A percentile compares a stretch with the other conserved stretches of the same genome.
phyloP scores from a whole-genome alignment of 1,140 invertebrate species.

The Aphis gossypii region DNA sequence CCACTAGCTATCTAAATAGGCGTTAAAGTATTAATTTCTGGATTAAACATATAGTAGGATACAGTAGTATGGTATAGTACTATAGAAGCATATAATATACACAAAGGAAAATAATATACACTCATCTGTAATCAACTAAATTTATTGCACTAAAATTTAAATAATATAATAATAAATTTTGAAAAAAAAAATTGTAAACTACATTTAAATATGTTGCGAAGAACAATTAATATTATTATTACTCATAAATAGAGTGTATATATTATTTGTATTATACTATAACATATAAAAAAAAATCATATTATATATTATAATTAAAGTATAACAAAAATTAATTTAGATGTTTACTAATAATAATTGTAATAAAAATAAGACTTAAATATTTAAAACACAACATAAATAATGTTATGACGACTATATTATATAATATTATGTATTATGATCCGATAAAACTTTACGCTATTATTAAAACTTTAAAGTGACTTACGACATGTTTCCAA shows the following conservation, averaged over 20 bases:
- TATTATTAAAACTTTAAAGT: neutral
- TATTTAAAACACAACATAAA: neutral
- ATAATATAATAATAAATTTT: slow-evolving; percentile 4
- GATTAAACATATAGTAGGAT: too few relatives aligned
- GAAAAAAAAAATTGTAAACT: neutral
- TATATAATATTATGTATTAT: neutral
- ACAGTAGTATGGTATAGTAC: too few relatives aligned
- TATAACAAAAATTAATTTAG: neutral
- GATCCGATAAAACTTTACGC: neutral
- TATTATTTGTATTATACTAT: neutral
- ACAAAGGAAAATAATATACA: neutral
- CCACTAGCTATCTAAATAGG: too few relatives aligned
- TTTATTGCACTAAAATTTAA: slow-evolving; percentile 23
- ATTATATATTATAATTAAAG: neutral
- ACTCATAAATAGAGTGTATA: neutral
- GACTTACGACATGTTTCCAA: neutral
- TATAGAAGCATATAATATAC: too few relatives aligned
- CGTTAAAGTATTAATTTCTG: too few relatives aligned
- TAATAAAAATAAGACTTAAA: slow-evolving; percentile 42
- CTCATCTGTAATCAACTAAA: neutral
- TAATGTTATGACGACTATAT: neutral
- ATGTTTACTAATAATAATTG: neutral
- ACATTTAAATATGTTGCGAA: neutral
- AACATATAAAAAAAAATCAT: neutral
- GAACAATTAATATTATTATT: neutral